These are phyloP conservation scores for Phenganax subtilis DNA, from an alignment of 92 coral and sea anemone genomes.

Conservation along the genomic window DNA sequence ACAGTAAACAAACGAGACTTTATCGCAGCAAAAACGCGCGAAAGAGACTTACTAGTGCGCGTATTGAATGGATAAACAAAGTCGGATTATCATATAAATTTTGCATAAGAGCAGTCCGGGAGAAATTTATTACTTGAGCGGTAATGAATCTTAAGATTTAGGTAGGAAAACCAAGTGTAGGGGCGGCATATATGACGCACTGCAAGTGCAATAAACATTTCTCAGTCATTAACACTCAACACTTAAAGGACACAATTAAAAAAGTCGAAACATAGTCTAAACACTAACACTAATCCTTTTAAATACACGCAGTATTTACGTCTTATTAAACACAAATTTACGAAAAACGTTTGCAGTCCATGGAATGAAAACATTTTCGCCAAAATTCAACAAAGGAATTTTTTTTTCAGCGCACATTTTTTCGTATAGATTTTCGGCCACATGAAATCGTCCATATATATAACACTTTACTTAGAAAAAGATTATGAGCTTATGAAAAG, in stretches of 20 bases:
- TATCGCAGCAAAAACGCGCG: constrained; percentile 13
- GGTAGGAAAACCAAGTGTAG: neutral
- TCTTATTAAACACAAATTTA: too few species aligned
- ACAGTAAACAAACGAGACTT: constrained; percentile 5
- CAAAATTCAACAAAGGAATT: too few species aligned
- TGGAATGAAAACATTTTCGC: too few species aligned
- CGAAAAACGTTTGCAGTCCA: too few species aligned
- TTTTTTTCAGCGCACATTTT: too few species aligned
- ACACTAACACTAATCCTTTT: too few species aligned
- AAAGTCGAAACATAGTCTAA: neutral
- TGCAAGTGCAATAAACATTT: constrained; percentile 9
- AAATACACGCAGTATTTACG: too few species aligned
- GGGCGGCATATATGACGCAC: neutral
- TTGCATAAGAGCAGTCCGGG: constrained; percentile 21
- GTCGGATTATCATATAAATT: constrained; percentile 22
- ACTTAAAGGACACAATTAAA: neutral
- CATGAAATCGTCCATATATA: too few species aligned
- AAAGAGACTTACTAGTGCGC: constrained; percentile 12
- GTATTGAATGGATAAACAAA: constrained; percentile 28
- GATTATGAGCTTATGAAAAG: too few species aligned
- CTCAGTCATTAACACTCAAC: neutral
- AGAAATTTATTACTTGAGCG: constrained; percentile 13
- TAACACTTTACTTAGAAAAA: too few species aligned
- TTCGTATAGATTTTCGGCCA: too few species aligned
- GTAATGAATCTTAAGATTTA: neutral